phyloP scores from a whole-genome alignment of 2,113 vertebrate species.

The Ciconia boyciana region DNA sequence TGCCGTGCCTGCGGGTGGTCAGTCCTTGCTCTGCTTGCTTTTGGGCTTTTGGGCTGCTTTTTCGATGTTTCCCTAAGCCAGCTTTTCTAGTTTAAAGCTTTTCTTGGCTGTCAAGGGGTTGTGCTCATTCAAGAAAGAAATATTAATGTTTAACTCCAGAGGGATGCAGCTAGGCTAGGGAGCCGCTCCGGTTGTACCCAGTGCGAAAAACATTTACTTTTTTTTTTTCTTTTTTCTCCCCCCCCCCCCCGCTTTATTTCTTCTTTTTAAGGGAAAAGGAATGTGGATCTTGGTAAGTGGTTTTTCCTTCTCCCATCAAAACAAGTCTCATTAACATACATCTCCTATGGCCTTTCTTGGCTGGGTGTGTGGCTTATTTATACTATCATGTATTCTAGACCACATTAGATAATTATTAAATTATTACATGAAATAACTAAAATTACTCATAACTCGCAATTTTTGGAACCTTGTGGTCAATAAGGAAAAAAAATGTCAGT shows the following conservation, averaged over 20 bases:
- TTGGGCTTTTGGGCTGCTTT: background rate
- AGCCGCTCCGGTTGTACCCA: background rate
- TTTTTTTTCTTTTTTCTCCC: too few species aligned
- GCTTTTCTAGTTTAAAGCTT: background rate
- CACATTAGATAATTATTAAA: background rate
- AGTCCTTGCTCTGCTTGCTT: background rate
- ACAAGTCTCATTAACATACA: background rate
- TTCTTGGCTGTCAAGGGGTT: background rate
- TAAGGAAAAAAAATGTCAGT: background rate
- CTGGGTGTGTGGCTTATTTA: background rate
- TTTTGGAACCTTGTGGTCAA: too few species aligned
- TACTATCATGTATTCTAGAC: fast-evolving
- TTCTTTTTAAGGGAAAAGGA: background rate
- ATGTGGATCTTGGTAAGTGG: background rate
- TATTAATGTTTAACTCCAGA: too few species aligned
- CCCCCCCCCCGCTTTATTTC: background rate
- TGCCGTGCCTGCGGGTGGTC: background rate
- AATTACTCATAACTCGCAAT: background rate
- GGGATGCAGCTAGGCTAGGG: background rate
- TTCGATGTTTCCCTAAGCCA: fast-evolving
- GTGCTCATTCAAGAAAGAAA: fast-evolving
- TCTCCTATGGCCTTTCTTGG: background rate
- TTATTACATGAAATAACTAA: too few species aligned
- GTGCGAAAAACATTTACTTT: fast-evolving
- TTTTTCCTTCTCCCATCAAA: background rate